Evolutionary conservation across 2,888 invertebrate genomes (phyloP).

Genomic region (Nomada goodeniana): DNA sequence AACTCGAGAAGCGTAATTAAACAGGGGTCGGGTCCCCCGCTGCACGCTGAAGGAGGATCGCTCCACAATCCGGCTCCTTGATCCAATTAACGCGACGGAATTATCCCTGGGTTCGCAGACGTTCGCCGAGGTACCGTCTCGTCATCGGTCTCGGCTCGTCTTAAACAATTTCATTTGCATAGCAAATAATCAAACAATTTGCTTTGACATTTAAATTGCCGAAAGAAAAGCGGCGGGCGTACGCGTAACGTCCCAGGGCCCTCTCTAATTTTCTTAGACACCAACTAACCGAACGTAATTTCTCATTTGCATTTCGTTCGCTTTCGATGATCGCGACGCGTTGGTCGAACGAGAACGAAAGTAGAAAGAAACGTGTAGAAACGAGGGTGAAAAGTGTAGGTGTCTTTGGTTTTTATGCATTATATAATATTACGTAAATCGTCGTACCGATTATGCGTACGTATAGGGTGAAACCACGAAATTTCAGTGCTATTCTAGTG

Average conservation of each 20-base stretch:
- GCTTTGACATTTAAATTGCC: constrained; percentile 83
- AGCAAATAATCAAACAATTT: constrained; percentile 83
- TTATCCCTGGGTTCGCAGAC: constrained; percentile 75
- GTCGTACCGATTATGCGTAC: too few relatives aligned
- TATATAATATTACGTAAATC: too few relatives aligned
- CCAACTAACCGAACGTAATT: constrained; percentile 76
- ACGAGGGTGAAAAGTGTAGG: too few relatives aligned
- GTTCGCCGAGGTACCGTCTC: constrained; percentile 63
- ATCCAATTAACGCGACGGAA: constrained; percentile 83
- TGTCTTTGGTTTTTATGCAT: too few relatives aligned
- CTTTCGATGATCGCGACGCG: background rate
- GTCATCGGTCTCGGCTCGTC: constrained; percentile 67
- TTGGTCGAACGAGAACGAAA: background rate
- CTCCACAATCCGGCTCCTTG: constrained; percentile 82
- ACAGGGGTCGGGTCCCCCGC: constrained; percentile 72
- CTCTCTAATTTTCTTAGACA: constrained; percentile 77
- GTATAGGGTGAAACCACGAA: too few relatives aligned
- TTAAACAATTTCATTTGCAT: constrained; percentile 84
- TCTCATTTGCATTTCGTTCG: constrained; percentile 67
- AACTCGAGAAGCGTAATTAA: constrained; percentile 81
- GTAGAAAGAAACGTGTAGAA: too few relatives aligned
- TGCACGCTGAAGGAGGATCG: constrained; percentile 74
- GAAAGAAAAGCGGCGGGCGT: constrained; percentile 62
- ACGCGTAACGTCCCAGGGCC: constrained; percentile 45
- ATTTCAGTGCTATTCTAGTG: too few relatives aligned